A percentile compares a stretch with the other conserved stretches of the same genome.
Conservation (phyloP, 2,113 vertebrate genomes). For the Psittacula cyanocephala region DNA sequence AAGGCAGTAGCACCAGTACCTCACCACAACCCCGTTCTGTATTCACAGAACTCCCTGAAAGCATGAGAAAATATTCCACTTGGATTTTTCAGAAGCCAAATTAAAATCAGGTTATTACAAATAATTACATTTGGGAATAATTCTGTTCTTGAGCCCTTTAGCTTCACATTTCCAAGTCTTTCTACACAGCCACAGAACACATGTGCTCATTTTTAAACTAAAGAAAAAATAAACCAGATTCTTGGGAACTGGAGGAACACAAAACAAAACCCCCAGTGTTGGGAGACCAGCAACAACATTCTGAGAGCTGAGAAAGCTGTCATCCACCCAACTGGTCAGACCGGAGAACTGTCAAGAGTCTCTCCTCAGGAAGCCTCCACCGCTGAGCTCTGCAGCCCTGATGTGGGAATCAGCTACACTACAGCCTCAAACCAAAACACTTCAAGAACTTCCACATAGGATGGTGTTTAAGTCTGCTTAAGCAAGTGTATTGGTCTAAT, state of each 20-base stretch:
- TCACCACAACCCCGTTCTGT: neutral
- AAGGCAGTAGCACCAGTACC: neutral
- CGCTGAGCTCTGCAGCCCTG: conserved; percentile 6
- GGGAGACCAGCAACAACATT: neutral
- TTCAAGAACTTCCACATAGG: neutral
- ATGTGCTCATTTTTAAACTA: neutral
- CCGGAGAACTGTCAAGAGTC: neutral
- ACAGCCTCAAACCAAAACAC: neutral
- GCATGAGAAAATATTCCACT: neutral
- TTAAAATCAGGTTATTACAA: neutral
- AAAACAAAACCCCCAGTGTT: neutral
- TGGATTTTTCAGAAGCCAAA: neutral
- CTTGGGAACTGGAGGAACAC: neutral
- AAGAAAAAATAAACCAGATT: neutral
- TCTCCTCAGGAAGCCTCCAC: neutral
- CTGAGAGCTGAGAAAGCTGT: neutral
- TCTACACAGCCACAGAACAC: neutral
- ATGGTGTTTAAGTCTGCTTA: neutral
- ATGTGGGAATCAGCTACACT: neutral
- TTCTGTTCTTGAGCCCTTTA: neutral
- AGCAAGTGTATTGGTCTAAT: neutral
- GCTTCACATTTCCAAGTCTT: neutral
- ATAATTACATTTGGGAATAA: neutral
- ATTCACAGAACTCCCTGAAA: neutral
- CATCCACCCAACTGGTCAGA: neutral